Base-by-base conservation (phyloP, 2,888 invertebrate species). In the Pammene fasciana region DNA sequence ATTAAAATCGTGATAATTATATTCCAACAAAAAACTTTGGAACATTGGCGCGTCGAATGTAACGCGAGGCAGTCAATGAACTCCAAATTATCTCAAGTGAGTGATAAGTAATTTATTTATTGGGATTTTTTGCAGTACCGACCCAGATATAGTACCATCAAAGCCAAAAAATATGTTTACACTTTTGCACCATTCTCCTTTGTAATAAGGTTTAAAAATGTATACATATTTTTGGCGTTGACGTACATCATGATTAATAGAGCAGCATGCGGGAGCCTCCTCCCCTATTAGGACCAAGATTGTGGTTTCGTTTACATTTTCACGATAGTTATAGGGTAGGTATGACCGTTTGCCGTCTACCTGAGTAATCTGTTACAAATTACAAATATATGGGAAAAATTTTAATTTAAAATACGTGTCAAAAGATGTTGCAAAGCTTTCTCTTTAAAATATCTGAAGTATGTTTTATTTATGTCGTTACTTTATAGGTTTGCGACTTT, bases 51-150 rank as follows among this genome's bases (percentile, higher is more conserved):
- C 52, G 71, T 60, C 56, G 61, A 71, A 72, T 68, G 75, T 79
- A 77, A 81, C 79, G 78, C 75, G 68, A 62, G 66, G 71, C 71
- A 78, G 84, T 84, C 82, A 81, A 78, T 78, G 83, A 74, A 81
- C 83, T 82, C 77, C 73, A 74, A 81, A 83, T 82, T 80, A 82
- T 80, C 79, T 78, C 75, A 77, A 80, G 76, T 78, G 77, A 76
- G 70, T 73, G 77, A 77, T 79, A 79, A 78, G 80, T 79, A 75
- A 77, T 78, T 76, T 76, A 78, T 76, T 81, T 78, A 78, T 75
- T 77, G 72, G 74, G 68, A 75, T 74, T 79, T 80, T 82, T 80
- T 80, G 78, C 77, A 71, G 72, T 71, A 67, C 65, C 78, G 79
- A 79, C 82, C 80, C 78, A 81, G 79, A 81, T 84, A 79, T 76